Evolutionary conservation across 2,888 invertebrate species (phyloP).

Genomic region (Stegana nigrithorax): DNA sequence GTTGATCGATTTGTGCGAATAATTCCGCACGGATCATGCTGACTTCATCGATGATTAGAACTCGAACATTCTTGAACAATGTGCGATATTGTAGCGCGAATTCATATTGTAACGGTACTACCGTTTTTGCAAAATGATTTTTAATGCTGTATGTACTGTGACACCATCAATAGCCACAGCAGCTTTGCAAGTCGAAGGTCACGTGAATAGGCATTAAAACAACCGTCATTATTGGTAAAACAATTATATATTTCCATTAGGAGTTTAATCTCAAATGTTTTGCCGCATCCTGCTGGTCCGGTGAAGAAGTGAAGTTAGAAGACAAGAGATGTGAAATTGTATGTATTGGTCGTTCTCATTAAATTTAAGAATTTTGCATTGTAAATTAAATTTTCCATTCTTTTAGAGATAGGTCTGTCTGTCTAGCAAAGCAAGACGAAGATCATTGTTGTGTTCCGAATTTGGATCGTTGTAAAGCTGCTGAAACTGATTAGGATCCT

Average conservation of each 20-base stretch:
- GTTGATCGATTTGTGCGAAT: constrained; percentile 46
- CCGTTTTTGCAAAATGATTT: background rate
- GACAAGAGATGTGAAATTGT: constrained; percentile 32
- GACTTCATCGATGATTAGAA: constrained; percentile 59
- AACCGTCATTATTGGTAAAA: constrained; percentile 53
- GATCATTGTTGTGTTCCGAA: constrained; percentile 35
- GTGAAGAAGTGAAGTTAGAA: constrained; percentile 42
- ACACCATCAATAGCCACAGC: constrained; percentile 62
- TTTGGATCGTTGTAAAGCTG: constrained; percentile 35
- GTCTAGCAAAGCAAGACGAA: constrained; percentile 36
- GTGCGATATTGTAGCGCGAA: background rate
- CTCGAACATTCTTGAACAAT: constrained; percentile 37
- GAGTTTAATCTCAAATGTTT: constrained; percentile 60
- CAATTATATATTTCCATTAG: constrained; percentile 67
- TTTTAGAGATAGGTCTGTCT: constrained; percentile 42
- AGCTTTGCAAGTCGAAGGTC: constrained; percentile 64
- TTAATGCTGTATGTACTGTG: no score
- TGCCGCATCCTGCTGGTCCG: constrained; percentile 53
- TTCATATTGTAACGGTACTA: background rate
- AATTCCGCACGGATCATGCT: constrained; percentile 59
- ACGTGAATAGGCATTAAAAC: constrained; percentile 62
- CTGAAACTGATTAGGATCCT: constrained; percentile 36
- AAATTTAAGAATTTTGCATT: no score
- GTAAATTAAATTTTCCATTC: constrained; percentile 44
- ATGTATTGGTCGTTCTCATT: no score